phyloP scores from a whole-genome alignment of 2,797 vertebrate genomes.

The Eulemur rubriventer region DNA sequence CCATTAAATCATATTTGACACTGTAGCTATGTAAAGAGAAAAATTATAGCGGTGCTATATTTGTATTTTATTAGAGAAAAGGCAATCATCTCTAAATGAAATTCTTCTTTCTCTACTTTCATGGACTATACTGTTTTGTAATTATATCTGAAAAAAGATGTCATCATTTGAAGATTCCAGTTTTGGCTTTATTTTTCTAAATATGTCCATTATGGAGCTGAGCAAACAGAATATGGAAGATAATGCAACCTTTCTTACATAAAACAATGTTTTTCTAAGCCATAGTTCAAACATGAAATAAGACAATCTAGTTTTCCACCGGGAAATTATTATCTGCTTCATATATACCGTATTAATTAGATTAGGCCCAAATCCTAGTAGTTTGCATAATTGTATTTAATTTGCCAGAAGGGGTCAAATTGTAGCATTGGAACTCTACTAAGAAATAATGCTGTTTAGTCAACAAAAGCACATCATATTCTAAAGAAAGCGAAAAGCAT shows the following conservation, averaged over 20 bases:
- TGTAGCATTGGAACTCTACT: conserved; percentile 57
- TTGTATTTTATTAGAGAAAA: conserved; percentile 16
- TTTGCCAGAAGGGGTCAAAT: conserved; percentile 82
- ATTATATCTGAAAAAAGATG: not conserved
- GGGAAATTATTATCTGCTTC: conserved; percentile 76
- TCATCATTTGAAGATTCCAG: conserved; percentile 44
- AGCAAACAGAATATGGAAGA: conserved; percentile 38
- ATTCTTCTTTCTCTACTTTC: conserved; percentile 2
- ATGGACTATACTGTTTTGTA: not conserved
- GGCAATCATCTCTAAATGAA: not conserved
- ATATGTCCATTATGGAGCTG: not conserved
- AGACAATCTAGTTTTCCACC: conserved; percentile 66
- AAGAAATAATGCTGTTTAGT: conserved; percentile 57
- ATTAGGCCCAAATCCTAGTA: conserved; percentile 72
- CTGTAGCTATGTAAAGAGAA: not conserved
- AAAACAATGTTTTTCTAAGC: conserved; percentile 53
- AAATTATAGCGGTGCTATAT: conserved; percentile 9
- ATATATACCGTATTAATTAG: conserved; percentile 76
- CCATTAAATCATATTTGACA: conserved; percentile 13
- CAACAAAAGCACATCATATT: conserved; percentile 62
- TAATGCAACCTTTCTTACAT: conserved; percentile 57
- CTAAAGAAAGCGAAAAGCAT: conserved; percentile 72
- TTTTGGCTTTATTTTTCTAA: conserved; percentile 60
- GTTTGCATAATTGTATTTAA: conserved; percentile 83
- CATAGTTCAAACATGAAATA: conserved; percentile 64